Conservation (phyloP, 2,113 vertebrate genomes). For the Pseudorasbora parva region DNA sequence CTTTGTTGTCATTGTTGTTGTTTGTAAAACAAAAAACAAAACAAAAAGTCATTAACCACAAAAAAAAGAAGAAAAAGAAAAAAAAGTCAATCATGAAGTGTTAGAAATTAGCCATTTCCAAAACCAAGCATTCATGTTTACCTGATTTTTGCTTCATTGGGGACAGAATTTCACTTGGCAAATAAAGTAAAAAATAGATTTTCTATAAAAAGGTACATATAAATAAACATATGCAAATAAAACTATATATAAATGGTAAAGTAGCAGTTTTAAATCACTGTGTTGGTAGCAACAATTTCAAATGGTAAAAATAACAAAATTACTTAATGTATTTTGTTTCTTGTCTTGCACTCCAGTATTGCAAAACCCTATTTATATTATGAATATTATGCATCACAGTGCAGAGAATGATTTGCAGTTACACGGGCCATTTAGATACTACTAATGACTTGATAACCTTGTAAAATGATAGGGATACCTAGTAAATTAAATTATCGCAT, state of each 20-base stretch:
- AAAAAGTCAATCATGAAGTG: neutral
- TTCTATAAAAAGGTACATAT: conserved; percentile 21
- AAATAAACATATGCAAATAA: conserved; percentile 22
- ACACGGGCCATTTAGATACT: neutral
- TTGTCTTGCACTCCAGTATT: neutral
- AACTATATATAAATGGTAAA: conserved; percentile 23
- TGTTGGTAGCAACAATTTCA: neutral
- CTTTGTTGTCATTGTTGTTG: neutral
- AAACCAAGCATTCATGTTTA: neutral
- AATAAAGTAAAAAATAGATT: conserved; percentile 41
- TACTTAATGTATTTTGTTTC: conserved; percentile 3
- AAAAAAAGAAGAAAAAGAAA: neutral
- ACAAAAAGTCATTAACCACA: neutral
- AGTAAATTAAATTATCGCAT: neutral
- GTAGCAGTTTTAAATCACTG: conserved; percentile 12
- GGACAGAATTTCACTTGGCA: conserved; percentile 29
- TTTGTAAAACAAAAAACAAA: no score
- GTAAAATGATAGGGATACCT: conserved; percentile 13
- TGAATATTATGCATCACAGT: neutral
- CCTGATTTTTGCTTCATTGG: neutral
- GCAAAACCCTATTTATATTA: neutral
- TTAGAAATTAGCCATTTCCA: conserved; percentile 1
- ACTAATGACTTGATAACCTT: neutral
- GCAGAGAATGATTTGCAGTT: conserved; percentile 16
- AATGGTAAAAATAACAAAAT: conserved; percentile 14